Evolutionary conservation across 2,888 invertebrate genomes (phyloP).

Genomic region (Catocala nupta): DNA sequence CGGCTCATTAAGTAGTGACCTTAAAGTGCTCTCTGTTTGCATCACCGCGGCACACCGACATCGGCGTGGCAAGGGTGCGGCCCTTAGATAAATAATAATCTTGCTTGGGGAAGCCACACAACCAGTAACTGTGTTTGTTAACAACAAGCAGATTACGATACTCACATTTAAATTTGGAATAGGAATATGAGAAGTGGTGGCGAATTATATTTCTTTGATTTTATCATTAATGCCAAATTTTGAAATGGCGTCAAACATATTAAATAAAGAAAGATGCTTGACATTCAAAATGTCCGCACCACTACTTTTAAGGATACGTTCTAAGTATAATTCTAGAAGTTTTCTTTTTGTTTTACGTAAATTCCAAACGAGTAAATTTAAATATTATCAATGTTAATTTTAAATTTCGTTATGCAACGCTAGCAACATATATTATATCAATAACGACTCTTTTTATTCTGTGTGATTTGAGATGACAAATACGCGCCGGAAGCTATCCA

Average conservation of each 20-base stretch:
- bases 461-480: slow-evolving; percentile 82
- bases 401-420: background rate
- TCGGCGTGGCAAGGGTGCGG: slow-evolving; percentile 54
- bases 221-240: background rate
- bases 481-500: slow-evolving; percentile 85
- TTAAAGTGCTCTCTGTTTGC: slow-evolving; percentile 58
- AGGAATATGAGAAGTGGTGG: slow-evolving; percentile 46
- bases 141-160: slow-evolving; percentile 66
- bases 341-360: too few species aligned
- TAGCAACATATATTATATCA: slow-evolving; percentile 6
- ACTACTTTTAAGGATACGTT: too few species aligned
- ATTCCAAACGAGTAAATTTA: too few species aligned
- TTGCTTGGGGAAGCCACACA: slow-evolving; percentile 49
- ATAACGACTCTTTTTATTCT: slow-evolving; percentile 56
- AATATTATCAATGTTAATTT: background rate
- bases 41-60: slow-evolving; percentile 6
- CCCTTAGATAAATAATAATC: slow-evolving; percentile 61
- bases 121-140: slow-evolving; percentile 64
- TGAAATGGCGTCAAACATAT: too few species aligned
- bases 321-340: too few species aligned
- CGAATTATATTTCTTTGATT: background rate
- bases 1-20: slow-evolving; percentile 59
- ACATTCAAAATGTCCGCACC: too few species aligned
- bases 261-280: too few species aligned
- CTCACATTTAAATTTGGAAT: slow-evolving; percentile 47